phyloP scores from a whole-genome alignment of 2,888 invertebrate species.

The Leptogaster cylindrica region DNA sequence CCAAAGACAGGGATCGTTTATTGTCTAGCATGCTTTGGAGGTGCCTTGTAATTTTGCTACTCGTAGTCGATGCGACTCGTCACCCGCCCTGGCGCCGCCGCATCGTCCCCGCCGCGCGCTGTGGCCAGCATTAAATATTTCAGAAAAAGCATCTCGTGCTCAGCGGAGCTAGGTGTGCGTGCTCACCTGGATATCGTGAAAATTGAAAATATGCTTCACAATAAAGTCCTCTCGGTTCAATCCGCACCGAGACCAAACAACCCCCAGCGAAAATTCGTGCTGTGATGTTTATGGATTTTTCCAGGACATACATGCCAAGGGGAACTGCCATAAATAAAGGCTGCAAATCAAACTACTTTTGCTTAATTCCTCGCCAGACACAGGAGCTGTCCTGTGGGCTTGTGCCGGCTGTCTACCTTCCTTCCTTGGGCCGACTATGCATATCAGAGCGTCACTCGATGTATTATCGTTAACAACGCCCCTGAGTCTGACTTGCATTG shows the following conservation, averaged over 20 bases:
- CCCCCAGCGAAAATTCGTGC: conserved; percentile 37
- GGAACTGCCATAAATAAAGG: conserved; percentile 28
- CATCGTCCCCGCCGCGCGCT: background rate
- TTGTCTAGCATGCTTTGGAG: background rate
- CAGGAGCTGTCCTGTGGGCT: background rate
- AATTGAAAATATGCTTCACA: conserved; percentile 30
- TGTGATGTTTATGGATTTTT: conserved; percentile 37
- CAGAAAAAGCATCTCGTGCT: conserved; percentile 29
- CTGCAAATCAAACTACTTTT: conserved; percentile 23
- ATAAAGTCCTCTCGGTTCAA: conserved; percentile 15
- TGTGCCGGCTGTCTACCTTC: background rate
- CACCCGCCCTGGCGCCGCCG: background rate
- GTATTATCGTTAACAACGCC: conserved; percentile 20
- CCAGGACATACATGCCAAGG: background rate
- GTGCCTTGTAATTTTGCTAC: conserved; percentile 16
- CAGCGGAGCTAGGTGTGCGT: conserved; percentile 7
- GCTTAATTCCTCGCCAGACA: conserved; percentile 3
- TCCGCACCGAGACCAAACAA: conserved; percentile 11
- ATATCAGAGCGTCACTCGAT: background rate
- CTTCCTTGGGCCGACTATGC: background rate
- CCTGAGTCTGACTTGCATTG: background rate
- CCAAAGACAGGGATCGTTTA: conserved; percentile 7
- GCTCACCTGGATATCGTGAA: conserved; percentile 35
- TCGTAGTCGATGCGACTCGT: background rate
- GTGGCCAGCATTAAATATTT: conserved; percentile 22